Percentiles rank a stretch among this genome's conserved stretches.
Evolutionary conservation across 2,797 vertebrate species (phyloP).

Genomic region (Malurus splendens): DNA sequence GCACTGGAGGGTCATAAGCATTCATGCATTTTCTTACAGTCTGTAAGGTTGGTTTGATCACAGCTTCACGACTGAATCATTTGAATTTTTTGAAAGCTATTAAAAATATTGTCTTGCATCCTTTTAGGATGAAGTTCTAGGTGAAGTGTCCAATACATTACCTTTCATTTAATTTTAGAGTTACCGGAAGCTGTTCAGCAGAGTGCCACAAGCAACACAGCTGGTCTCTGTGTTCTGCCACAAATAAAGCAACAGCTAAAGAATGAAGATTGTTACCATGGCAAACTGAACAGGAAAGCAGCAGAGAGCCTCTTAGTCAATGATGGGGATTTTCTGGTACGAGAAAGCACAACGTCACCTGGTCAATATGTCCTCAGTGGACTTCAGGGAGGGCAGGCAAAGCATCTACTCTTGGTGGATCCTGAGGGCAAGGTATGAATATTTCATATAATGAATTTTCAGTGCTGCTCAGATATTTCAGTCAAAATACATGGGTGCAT

Average conservation of each 20-base stretch:
- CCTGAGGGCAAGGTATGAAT: constrained; percentile 85
- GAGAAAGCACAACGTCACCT: constrained; percentile 85
- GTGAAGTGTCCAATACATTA: not conserved
- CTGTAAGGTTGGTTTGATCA: not conserved
- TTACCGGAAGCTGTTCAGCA: constrained; percentile 65
- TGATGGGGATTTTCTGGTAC: constrained; percentile 88
- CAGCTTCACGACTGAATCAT: not conserved
- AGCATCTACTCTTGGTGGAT: constrained; percentile 88
- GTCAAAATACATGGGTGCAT: not conserved
- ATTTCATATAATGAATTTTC: not conserved
- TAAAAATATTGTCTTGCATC: not conserved
- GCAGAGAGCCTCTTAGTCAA: constrained; percentile 85
- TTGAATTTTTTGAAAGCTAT: not conserved
- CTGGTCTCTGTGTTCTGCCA: constrained; percentile 31
- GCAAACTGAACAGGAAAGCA: constrained; percentile 83
- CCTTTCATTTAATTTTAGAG: constrained; percentile 59
- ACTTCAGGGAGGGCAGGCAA: constrained; percentile 83
- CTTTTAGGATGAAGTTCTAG: not conserved
- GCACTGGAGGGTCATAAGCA: not conserved
- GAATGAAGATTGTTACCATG: constrained; percentile 87
- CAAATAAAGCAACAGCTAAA: constrained; percentile 73
- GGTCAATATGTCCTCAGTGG: constrained; percentile 90
- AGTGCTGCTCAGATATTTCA: not conserved
- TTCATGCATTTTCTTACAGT: not conserved
- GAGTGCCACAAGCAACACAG: constrained; percentile 44